phyloP scores from a whole-genome alignment of 2,113 vertebrate species.

The Girardinichthys multiradiatus region DNA sequence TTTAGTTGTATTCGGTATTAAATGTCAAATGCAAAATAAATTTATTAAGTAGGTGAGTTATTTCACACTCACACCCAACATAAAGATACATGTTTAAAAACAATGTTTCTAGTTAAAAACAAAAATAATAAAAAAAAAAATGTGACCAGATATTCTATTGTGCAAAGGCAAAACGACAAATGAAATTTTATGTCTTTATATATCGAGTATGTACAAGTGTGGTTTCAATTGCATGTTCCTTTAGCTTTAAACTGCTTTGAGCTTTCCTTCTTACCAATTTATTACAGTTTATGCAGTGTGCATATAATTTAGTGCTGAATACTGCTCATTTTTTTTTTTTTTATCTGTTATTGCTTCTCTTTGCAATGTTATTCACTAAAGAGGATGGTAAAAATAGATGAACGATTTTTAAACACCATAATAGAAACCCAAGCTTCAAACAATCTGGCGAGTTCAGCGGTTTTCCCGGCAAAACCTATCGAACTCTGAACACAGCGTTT shows the following conservation, averaged over 20 bases:
- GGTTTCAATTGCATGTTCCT: neutral
- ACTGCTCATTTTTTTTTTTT: conserved; percentile 11
- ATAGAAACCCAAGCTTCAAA: conserved; percentile 71
- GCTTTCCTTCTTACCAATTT: neutral
- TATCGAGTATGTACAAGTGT: neutral
- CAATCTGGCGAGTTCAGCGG: conserved; percentile 38
- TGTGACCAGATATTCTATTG: neutral
- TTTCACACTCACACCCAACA: too few relatives aligned
- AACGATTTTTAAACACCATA: conserved; percentile 60
- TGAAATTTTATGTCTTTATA: neutral
- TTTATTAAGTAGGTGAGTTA: neutral
- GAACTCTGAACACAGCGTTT: conserved; percentile 56
- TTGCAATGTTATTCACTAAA: conserved; percentile 30
- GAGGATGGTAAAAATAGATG: conserved; percentile 69
- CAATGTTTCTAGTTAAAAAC: neutral
- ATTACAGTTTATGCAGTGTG: neutral
- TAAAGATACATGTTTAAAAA: too few relatives aligned
- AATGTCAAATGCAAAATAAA: neutral
- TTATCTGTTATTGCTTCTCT: conserved; percentile 31
- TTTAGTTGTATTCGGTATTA: neutral
- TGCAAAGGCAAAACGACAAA: neutral
- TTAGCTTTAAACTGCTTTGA: neutral
- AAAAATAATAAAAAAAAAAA: neutral
- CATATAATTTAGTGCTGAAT: neutral
- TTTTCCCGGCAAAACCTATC: conserved; percentile 72